Conservation (phyloP, 2,888 invertebrate genomes). For the Embidobia sp. region DNA sequence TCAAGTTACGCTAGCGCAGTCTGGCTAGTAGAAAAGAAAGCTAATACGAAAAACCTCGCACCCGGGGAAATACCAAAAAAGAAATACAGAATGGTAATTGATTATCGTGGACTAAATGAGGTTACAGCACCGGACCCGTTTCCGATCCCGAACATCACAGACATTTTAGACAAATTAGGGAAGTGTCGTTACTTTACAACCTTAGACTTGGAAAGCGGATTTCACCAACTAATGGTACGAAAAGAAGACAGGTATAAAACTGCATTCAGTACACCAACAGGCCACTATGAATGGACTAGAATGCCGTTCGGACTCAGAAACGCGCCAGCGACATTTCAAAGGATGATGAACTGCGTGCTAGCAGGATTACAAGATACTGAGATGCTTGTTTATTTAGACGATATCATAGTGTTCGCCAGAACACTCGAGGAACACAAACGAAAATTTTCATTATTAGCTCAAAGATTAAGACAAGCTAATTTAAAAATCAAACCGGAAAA, state of each 20-base stretch:
- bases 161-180: too few species aligned
- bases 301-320: constrained; percentile 51
- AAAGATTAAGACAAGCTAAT: constrained; percentile 51
- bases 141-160: too few species aligned
- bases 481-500: constrained; percentile 65
- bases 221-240: background rate
- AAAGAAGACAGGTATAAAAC: background rate
- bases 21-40: background rate
- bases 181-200: too few species aligned
- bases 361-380: constrained; percentile 64
- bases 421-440: constrained; percentile 42
- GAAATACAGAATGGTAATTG: too few species aligned
- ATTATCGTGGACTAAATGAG: too few species aligned
- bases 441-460: constrained; percentile 49
- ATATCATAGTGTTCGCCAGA: constrained; percentile 56
- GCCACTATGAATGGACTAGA: background rate
- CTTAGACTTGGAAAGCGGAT: background rate
- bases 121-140: too few species aligned
- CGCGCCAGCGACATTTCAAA: too few species aligned
- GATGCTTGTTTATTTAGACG: constrained; percentile 63
- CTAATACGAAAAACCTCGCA: too few species aligned
- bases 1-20: too few species aligned
- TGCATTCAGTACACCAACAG: background rate
- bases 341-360: constrained; percentile 73
- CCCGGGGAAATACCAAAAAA: too few species aligned